Evolutionary conservation across 1,140 invertebrate species (phyloP).

Genomic region (Drosophila tani): DNA sequence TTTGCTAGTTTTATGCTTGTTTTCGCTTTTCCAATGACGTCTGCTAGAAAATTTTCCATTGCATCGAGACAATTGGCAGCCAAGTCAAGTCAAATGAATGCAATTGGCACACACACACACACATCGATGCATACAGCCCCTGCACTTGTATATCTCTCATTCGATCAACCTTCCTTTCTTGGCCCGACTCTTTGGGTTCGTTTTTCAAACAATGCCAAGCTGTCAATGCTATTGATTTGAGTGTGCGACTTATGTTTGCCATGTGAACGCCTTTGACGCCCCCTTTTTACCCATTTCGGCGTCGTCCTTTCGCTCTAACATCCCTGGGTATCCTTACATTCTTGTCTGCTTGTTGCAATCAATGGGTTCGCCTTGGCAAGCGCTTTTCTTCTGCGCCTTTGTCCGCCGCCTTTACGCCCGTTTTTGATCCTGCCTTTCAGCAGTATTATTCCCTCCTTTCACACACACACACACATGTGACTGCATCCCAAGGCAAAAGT

Average conservation of each 20-base stretch:
- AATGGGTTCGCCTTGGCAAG: conserved; percentile 57
- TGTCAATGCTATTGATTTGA: conserved; percentile 79
- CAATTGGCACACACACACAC: conserved; percentile 61
- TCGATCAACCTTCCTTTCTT: conserved; percentile 45
- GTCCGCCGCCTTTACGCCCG: conserved; percentile 11
- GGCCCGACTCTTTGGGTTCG: conserved; percentile 34
- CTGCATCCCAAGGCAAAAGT: conserved; percentile 45
- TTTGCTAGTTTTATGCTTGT: conserved; percentile 31
- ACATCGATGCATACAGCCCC: background rate
- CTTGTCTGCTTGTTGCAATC: conserved; percentile 61
- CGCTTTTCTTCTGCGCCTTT: conserved; percentile 29
- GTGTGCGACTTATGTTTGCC: conserved; percentile 80
- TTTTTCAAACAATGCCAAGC: conserved; percentile 65
- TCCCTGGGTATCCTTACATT: conserved; percentile 21
- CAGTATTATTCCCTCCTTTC: background rate
- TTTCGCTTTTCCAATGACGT: conserved; percentile 57
- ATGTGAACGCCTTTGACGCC: conserved; percentile 70
- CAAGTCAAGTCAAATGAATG: conserved; percentile 80
- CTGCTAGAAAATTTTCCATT: conserved; percentile 73
- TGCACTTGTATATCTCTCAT: conserved; percentile 20
- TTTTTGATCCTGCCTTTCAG: conserved; percentile 32
- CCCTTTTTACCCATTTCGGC: conserved; percentile 1
- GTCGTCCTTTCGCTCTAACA: conserved; percentile 4
- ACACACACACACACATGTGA: conserved; percentile 14
- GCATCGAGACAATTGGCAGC: conserved; percentile 74